phyloP scores from a whole-genome alignment of 2,888 invertebrate species.

The Heliconius sara region DNA sequence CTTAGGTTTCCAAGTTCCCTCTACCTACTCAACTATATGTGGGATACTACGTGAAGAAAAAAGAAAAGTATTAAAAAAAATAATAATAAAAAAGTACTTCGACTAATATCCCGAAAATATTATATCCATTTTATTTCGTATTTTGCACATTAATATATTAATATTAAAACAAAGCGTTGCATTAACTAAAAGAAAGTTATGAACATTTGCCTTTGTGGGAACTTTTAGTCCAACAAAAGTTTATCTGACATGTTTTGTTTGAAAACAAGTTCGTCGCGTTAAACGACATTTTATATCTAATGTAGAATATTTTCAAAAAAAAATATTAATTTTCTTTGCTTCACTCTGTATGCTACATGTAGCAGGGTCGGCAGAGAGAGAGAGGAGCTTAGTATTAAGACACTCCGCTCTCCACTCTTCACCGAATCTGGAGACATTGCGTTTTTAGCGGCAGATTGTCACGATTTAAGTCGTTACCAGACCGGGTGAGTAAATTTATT shows the following conservation, averaged over 20 bases:
- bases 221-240: slow-evolving; percentile 31
- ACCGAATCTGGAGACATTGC: no score
- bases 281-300: slow-evolving; percentile 30
- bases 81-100: background rate
- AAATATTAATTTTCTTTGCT: no score
- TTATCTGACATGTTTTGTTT: slow-evolving; percentile 33
- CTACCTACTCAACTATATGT: background rate
- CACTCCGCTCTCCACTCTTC: no score
- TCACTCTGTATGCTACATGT: no score
- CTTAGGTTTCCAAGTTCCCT: background rate
- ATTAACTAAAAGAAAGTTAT: slow-evolving; percentile 31
- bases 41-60: no score
- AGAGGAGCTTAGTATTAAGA: no score
- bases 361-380: no score
- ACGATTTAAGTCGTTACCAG: no score
- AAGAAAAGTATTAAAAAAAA: background rate
- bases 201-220: slow-evolving; percentile 37
- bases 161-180: slow-evolving; percentile 7
- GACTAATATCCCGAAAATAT: background rate
- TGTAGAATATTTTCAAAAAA: background rate
- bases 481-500: background rate
- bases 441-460: no score
- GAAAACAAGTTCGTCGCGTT: slow-evolving; percentile 15
- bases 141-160: slow-evolving; percentile 4
- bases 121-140: background rate